Percentiles rank a stretch among this genome's conserved stretches.
phyloP scores from a whole-genome alignment of 2,797 vertebrate species.

The Aselliscus stoliczkanus region DNA sequence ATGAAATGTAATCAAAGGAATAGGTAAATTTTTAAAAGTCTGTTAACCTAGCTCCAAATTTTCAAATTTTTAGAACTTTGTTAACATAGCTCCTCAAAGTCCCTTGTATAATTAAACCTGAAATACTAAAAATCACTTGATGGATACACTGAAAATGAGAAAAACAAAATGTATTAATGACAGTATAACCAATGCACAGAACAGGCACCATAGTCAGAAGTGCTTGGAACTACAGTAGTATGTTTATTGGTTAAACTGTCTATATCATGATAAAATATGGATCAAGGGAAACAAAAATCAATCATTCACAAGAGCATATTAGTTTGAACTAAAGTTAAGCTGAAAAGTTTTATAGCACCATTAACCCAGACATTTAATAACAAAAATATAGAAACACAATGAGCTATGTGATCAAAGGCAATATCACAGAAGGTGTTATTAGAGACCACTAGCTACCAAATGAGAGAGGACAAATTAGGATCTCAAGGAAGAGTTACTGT shows the following conservation, averaged over 20 bases:
- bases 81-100: neutral
- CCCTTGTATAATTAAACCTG: neutral
- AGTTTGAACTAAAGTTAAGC: neutral
- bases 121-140: slow-evolving; percentile 26
- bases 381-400: neutral
- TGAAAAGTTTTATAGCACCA: neutral
- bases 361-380: neutral
- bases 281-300: neutral
- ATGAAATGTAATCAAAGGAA: slow-evolving; percentile 1
- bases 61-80: neutral
- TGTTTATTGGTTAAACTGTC: neutral
- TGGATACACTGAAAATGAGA: neutral
- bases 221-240: neutral
- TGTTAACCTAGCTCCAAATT: neutral
- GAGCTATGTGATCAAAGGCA: neutral
- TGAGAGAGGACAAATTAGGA: neutral
- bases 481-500: neutral
- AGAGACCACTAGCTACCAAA: neutral
- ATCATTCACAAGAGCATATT: neutral
- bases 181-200: neutral
- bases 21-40: neutral
- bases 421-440: neutral
- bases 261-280: slow-evolving; percentile 16
- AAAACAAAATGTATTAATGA: neutral
- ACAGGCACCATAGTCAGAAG: neutral